Conservation (phyloP, 2,113 vertebrate genomes). For the Pitta sordida region DNA sequence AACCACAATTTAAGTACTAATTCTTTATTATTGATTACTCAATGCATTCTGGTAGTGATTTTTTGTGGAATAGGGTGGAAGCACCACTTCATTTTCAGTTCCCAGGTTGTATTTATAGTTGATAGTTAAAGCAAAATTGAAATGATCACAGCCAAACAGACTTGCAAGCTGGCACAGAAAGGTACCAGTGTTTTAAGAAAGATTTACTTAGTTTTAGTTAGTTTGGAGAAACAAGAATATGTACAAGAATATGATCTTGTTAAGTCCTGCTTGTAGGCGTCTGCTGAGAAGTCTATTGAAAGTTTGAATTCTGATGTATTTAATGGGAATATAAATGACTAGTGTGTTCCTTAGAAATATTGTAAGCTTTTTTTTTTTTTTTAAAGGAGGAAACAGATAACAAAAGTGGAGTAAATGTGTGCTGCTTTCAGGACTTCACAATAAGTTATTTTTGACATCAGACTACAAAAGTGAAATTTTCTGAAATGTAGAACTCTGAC, state of each 20-base stretch:
- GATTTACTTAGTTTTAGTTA: not conserved
- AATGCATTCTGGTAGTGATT: not conserved
- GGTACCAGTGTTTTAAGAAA: not conserved
- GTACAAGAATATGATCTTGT: not conserved
- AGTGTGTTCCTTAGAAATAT: not conserved
- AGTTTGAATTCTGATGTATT: slow-evolving; percentile 18
- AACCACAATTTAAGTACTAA: slow-evolving; percentile 7
- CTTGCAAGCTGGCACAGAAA: not conserved
- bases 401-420: not conserved
- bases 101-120: not conserved
- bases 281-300: not conserved
- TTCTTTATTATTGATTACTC: slow-evolving; percentile 47
- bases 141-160: not conserved
- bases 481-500: not conserved
- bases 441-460: slow-evolving; percentile 16
- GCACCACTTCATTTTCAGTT: not conserved
- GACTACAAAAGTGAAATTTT: not conserved
- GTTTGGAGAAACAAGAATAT: not conserved
- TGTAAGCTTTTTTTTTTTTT: too few relatives aligned
- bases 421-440: not conserved
- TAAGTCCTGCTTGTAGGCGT: not conserved
- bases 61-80: slow-evolving; percentile 2
- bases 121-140: not conserved
- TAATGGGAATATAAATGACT: slow-evolving; percentile 16
- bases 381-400: slow-evolving; percentile 1